Conservation (phyloP, 2,888 invertebrate species). For the Leucophenga maculata region DNA sequence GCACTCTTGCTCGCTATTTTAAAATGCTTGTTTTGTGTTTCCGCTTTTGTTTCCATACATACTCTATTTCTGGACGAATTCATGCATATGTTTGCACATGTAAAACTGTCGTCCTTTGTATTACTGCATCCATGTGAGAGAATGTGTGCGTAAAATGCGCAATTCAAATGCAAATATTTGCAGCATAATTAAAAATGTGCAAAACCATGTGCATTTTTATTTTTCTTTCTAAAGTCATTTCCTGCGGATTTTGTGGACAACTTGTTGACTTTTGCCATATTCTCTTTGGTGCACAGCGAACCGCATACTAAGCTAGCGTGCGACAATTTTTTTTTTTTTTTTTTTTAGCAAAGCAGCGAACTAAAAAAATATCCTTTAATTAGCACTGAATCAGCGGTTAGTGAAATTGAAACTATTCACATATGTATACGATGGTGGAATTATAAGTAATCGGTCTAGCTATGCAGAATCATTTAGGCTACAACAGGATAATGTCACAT, state of each 20-base stretch:
- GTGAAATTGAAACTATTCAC: no score
- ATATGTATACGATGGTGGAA: no score
- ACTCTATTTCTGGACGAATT: slow-evolving; percentile 12
- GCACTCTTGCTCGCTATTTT: background rate
- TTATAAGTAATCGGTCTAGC: no score
- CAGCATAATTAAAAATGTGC: slow-evolving; percentile 65
- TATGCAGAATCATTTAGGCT: no score
- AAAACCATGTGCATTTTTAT: slow-evolving; percentile 24
- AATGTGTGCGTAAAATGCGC: slow-evolving; percentile 63
- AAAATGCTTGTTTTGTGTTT: background rate
- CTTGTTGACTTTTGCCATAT: slow-evolving; percentile 15
- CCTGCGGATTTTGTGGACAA: slow-evolving; percentile 16
- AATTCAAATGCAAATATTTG: slow-evolving; percentile 63
- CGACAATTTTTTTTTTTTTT: slow-evolving; percentile 12
- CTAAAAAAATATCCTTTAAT: slow-evolving; percentile 5
- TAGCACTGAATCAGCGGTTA: background rate
- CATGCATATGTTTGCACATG: slow-evolving; percentile 37
- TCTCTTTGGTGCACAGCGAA: background rate
- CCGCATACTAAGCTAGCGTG: background rate
- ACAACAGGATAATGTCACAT: no score
- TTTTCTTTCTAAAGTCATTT: background rate
- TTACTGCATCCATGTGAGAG: slow-evolving; percentile 44
- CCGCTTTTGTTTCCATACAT: background rate
- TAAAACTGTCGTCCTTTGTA: slow-evolving; percentile 60
- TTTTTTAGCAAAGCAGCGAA: background rate